Base-by-base conservation (phyloP, 30 jellyfish, hydroid and myxozoan genomes). In the Sanderia malayensis region DNA sequence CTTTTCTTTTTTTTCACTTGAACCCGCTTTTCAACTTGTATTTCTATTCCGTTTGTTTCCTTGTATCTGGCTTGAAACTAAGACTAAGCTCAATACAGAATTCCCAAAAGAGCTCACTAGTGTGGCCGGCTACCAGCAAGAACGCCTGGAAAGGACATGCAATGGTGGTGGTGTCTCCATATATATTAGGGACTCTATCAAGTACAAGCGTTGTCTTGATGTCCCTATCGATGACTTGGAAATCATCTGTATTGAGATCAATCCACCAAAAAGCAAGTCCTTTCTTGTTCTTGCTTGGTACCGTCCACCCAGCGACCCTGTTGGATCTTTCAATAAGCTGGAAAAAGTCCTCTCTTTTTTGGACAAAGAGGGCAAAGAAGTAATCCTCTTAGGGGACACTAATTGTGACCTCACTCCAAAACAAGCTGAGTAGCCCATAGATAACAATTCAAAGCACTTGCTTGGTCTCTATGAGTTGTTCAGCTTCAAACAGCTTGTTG, bases 141-240 rank as follows among this genome's bases (percentile, higher is more conserved):
- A 2, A 2, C n/a, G n/a, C n/a, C n/a, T n/a, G n/a, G n/a, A n/a
- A n/a, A n/a, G n/a, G n/a, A n/a, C n/a, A n/a, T n/a, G 62, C 71
- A 2, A 24, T 65, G 63, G 78, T 65, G 62, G 78, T 11, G 78
- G 78, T n/a, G n/a, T n/a, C n/a, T n/a, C n/a, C n/a, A n/a, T n/a
- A n/a, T n/a, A n/a, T n/a, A n/a, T n/a, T n/a, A n/a, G n/a, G n/a
- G n/a, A n/a, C n/a, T n/a, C n/a, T n/a, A n/a, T n/a, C n/a, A n/a
- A n/a, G n/a, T n/a, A 30, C 28, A 65, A 65, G 28, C 63, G 20
- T 1, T 32, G 78, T 2, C 1, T 2, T 20, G 78, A 65, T 65
- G 78, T 65, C 70, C 70, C 78, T 65, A 41, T 1, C 8, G 78
- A 65, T 7, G 78, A 65, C 27, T 64, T 65, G 26, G 78, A 65